Conservation (phyloP, 2,888 invertebrate genomes). For the Synanthedon myopaeformis region DNA sequence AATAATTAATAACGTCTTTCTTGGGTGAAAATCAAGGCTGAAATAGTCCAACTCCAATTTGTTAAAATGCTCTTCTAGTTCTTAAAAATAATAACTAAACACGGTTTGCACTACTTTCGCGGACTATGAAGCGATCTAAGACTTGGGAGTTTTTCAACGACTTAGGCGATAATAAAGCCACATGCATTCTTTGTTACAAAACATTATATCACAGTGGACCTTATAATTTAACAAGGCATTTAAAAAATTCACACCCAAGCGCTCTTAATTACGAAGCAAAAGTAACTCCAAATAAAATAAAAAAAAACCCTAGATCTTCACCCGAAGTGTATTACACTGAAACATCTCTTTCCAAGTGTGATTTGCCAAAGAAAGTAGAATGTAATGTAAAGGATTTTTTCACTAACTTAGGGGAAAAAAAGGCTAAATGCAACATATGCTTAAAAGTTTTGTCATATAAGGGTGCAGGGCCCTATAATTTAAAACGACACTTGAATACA, state of each 20-base stretch:
- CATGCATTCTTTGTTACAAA: neutral
- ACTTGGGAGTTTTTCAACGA: slow-evolving; percentile 1
- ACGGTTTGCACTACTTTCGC: neutral
- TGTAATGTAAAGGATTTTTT: neutral
- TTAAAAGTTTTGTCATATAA: neutral
- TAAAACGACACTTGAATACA: neutral
- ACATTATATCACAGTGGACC: neutral
- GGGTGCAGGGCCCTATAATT: slow-evolving; percentile 1
- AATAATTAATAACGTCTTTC: no score
- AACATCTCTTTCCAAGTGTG: neutral
- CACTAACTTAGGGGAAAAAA: neutral
- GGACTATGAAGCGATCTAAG: neutral
- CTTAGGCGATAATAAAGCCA: neutral
- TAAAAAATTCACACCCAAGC: neutral
- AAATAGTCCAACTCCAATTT: no score
- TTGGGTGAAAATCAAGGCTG: no score
- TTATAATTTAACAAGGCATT: neutral
- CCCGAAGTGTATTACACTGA: neutral
- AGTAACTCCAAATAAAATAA: neutral
- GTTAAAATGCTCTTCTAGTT: no score
- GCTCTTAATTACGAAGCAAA: neutral
- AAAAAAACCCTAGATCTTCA: neutral
- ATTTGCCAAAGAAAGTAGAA: neutral
- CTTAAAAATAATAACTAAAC: no score
- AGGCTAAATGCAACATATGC: slow-evolving; percentile 1